Evolutionary conservation across 2,797 vertebrate genomes (phyloP), one percentile per base, ranked within the genome.

Genomic region (Gallinago solitaria): DNA sequence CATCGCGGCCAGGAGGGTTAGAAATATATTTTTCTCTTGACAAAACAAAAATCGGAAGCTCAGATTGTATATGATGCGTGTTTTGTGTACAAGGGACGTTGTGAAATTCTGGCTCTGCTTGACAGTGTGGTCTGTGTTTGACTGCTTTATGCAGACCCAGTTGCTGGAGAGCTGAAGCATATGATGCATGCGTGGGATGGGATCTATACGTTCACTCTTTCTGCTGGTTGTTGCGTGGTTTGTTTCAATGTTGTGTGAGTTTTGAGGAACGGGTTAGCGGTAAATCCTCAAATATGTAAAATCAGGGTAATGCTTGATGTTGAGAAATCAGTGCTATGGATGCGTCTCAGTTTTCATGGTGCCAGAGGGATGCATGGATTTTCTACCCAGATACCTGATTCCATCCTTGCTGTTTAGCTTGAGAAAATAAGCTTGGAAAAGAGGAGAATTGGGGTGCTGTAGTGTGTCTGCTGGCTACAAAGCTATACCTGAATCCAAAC

Each of bases 11-110:
- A 32, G 82, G 69, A 74, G 64, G 41, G 18, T 71, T 87, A 77
- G 60, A 91, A 89, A 57, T 28, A 30, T 25, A 37, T 69, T 89
- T 68, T 47, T 47, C 32, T 87, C 25, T 67, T 41, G 70, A 87
- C n/a, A 77, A 74, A 84, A 56, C 18, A 51, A 48, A 92, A 92
- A 70, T 12, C 48, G 51, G 48, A 77, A 83, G 53, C 51, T 90
- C 39, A 28, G 16, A 37, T 19, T 63, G n/a, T 15, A 1, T 67
- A 16, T 1, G 2, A 19, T 21, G 18, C 0, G 0, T 6, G 0
- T 47, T 79, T 73, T 76, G 28, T 59, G 21, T 83, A 45, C 57
- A n/a, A 68, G 47, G 60, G 80, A 24, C 12, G 3, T 33, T 0
- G 2, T 25, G 39, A 76, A 87, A 43, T 61, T 64, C 25, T 41